Conservation (phyloP, 2,888 invertebrate species). For the Drosophila meridionalis region DNA sequence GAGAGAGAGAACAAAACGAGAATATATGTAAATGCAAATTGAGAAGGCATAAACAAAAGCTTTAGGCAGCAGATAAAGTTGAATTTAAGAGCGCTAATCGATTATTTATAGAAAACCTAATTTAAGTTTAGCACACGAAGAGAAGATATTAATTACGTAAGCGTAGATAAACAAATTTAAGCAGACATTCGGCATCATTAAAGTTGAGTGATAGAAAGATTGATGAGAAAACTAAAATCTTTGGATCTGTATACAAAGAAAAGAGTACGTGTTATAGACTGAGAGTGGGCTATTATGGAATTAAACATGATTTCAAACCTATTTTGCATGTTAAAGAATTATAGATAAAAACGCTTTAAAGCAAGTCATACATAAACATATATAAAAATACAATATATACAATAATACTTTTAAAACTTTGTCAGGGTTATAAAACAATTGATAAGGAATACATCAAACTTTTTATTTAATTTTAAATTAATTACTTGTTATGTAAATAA, state of each 20-base stretch:
- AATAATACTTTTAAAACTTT: neutral
- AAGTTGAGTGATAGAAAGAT: neutral
- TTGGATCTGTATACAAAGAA: neutral
- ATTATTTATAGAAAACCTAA: slow-evolving; percentile 32
- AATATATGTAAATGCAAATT: slow-evolving; percentile 23
- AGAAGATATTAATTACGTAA: neutral
- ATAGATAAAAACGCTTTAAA: neutral
- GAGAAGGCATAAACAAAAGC: neutral
- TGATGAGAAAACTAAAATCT: neutral
- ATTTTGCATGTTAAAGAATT: neutral
- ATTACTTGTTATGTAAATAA: neutral
- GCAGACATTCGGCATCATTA: neutral
- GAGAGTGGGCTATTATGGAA: neutral
- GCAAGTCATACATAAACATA: neutral
- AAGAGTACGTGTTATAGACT: neutral
- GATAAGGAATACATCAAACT: neutral
- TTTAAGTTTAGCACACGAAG: slow-evolving; percentile 9
- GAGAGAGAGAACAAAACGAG: neutral
- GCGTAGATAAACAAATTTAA: neutral
- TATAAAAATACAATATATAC: neutral
- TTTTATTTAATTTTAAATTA: neutral
- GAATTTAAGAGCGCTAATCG: slow-evolving; percentile 21
- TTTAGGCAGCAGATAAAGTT: slow-evolving; percentile 5
- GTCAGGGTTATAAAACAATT: neutral
- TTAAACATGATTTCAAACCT: neutral